Evolutionary conservation across 2,888 invertebrate species (phyloP), one percentile per base, ranked within the genome.

Genomic region (Noctua fimbriata): DNA sequence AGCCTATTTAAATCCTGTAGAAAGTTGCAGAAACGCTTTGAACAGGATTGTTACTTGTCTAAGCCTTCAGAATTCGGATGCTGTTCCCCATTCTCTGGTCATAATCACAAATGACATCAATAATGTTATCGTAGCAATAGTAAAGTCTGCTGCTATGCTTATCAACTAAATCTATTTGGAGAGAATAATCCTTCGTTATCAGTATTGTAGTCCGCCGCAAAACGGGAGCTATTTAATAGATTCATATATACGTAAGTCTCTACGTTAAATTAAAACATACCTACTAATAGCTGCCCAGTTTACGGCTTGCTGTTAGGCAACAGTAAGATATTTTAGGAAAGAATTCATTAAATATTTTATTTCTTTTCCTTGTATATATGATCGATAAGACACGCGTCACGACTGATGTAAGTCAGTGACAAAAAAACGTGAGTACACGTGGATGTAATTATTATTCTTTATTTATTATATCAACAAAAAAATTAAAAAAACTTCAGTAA

Each of bases 111-210:
- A 67, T 60, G 32, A 75, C 24, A 69, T 36, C 18, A 79, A 66
- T 73, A 47, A 52, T 24, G 21, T 47, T 49, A 36, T 55, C 65
- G 21, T 28, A 73, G 69, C 36, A 58, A 67, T 69, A 87, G 73
- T 63, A 79, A 76, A 47, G 81, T 84, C 82, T 82, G 77, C 83
- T 83, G 86, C 76, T 85, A 84, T 65, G 81, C 95, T 95, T 95
- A 95, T 95, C 95, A 84, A 78, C 82, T 90, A 93, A 94, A 95
- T 95, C 95, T 95, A 91, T 95, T 93, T 95, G 91, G 84, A 92
- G 91, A 94, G 93, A 93, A 91, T 95, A 93, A 95, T 94, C 94
- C 92, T 83, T 76, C 92, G 93, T 95, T 95, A 95, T 91, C 91
- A 87, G 81, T 77, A 90, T 93, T 92, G 89, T 92, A 90, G 82